These are phyloP conservation scores for Temnopleurus reevesii DNA, from an alignment of 53 echinoderm and acorn worm species.

Conservation along the genomic window DNA sequence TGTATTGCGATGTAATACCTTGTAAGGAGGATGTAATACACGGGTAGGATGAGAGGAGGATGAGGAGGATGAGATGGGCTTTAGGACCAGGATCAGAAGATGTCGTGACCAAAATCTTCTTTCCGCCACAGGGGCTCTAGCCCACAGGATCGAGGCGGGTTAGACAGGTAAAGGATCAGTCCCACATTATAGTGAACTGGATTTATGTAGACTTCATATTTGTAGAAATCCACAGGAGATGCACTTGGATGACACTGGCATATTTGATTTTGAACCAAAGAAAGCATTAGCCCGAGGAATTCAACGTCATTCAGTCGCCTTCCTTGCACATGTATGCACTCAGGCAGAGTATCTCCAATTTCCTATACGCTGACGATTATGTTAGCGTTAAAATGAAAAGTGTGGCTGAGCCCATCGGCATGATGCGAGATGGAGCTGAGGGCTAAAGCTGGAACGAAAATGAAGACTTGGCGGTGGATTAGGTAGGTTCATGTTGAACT, in stretches of 20 bases:
- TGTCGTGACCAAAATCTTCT: conserved; percentile 44
- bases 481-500: neutral
- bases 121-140: conserved; percentile 36
- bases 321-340: too few relatives aligned
- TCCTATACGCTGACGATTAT: too few relatives aligned
- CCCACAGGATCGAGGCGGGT: neutral
- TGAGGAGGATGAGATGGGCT: conserved; percentile 28
- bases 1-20: conserved; percentile 51
- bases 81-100: conserved; percentile 26
- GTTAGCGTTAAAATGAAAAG: neutral
- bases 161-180: too few relatives aligned
- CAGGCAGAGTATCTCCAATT: too few relatives aligned
- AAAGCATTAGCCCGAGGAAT: too few relatives aligned
- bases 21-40: conserved; percentile 14
- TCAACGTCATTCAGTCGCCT: too few relatives aligned
- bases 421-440: neutral
- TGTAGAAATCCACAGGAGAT: too few relatives aligned
- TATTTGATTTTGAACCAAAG: too few relatives aligned
- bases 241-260: too few relatives aligned
- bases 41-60: neutral
- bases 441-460: conserved; percentile 24
- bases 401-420: neutral
- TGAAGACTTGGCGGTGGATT: conserved; percentile 11
- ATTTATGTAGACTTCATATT: too few relatives aligned
- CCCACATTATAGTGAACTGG: too few relatives aligned